Base-by-base conservation (phyloP, 2,113 vertebrate genomes). In the Elachura formosa region DNA sequence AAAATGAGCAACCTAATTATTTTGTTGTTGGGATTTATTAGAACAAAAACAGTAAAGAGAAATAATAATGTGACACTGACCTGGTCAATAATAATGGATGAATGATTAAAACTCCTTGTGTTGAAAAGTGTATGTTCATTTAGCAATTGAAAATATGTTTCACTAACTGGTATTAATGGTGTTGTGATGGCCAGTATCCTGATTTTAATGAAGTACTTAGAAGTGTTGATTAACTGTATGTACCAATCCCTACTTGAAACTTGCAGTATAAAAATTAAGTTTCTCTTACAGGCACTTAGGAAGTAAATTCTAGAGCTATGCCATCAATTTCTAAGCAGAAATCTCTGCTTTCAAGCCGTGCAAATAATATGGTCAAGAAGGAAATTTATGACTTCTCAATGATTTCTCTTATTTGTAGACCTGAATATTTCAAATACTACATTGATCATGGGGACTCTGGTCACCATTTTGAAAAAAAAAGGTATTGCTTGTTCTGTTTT, bases 121-220 rank as follows among this genome's bases (percentile, higher is more conserved):
- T 67, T 66, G 78, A 59, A 85, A 94, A 77, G 36, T 77, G 38
- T 85, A 56, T 66, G 89, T 89, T 92, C 54, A 76, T 84, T 88
- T 90, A 81, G 85, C 66, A 90, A 43, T 48, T 85, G 87, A 91
- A 68, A 89, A 81, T 24, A 33, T 64, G 33, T 87, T 94, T 84
- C 76, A 85, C 41, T 85, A 68, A 94, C 67, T 84, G 80, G 36
- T 80, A 74, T 55, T 82, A 90, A 90, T 90, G 54, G 59, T 92
- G 48, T 12, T 76, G 72, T 96, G 73, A 84, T 94, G 89, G 84
- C 75, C 89, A 76, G 76, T 90, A 56, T 79, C 85, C 80, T 77
- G 61, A 89, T 84, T 92, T 89, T 67, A 67, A 83, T 83, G 20
- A 94, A 76, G 41, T 72, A 49, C 90, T 94, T 93, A 71, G 55